Conservation (phyloP, 2,888 invertebrate genomes). For the Spodoptera picta region DNA sequence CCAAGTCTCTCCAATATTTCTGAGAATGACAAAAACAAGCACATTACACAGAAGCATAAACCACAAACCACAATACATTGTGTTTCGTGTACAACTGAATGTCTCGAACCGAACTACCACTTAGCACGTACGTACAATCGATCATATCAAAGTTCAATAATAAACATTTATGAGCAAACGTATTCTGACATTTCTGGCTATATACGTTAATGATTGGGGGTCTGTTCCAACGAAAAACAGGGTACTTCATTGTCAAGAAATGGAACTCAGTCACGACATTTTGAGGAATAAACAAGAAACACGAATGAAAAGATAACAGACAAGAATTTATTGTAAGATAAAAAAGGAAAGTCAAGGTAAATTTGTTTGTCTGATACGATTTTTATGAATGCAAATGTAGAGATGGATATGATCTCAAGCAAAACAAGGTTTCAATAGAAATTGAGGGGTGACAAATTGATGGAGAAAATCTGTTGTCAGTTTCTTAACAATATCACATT, state of each 20-base stretch:
- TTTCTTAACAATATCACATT: too few species aligned
- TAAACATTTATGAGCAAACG: constrained; percentile 32
- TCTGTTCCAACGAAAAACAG: constrained; percentile 15
- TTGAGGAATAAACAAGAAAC: constrained; percentile 7
- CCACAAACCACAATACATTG: not conserved
- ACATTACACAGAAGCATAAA: too few species aligned
- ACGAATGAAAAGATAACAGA: constrained; percentile 1
- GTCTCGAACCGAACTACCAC: constrained; percentile 34
- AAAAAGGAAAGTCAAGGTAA: too few species aligned
- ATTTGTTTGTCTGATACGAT: too few species aligned
- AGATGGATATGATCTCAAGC: too few species aligned
- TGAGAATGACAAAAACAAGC: too few species aligned
- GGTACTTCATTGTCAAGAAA: constrained; percentile 27
- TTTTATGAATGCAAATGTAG: too few species aligned
- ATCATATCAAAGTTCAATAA: constrained; percentile 38
- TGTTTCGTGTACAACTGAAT: not conserved
- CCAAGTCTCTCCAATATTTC: too few species aligned
- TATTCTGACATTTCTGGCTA: constrained; percentile 9
- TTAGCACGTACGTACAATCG: constrained; percentile 20
- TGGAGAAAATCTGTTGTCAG: too few species aligned
- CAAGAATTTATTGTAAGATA: not conserved
- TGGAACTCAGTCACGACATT: constrained; percentile 39
- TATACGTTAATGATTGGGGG: constrained; percentile 26
- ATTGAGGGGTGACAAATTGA: too few species aligned
- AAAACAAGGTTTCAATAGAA: too few species aligned